Percentiles rank a stretch among this genome's conserved stretches.
Conservation (phyloP, 2,113 vertebrate species). For the Falco punctatus region DNA sequence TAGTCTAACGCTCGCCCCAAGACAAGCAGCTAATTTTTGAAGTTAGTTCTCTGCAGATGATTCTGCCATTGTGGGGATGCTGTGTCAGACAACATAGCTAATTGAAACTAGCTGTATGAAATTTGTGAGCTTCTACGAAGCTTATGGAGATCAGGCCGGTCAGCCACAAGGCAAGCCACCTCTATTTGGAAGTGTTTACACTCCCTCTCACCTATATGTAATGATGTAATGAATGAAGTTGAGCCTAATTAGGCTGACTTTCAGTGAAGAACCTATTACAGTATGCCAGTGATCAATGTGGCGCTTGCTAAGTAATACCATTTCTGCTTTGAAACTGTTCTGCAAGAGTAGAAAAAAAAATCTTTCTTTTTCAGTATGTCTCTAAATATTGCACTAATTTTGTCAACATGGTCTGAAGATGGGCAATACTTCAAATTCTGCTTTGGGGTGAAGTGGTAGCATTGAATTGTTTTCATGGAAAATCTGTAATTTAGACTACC, state of each 20-base stretch:
- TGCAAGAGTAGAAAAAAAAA: not conserved
- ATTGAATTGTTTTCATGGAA: not conserved
- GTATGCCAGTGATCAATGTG: not conserved
- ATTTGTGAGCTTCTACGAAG: not conserved
- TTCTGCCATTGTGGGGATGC: not conserved
- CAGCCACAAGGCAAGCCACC: not conserved
- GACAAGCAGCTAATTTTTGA: not conserved
- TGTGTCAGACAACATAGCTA: not conserved
- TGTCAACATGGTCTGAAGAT: not conserved
- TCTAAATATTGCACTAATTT: not conserved
- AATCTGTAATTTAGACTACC: not conserved
- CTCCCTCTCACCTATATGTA: not conserved
- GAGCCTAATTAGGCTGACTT: not conserved
- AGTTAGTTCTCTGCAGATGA: not conserved
- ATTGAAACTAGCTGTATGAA: not conserved
- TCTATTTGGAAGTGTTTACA: not conserved
- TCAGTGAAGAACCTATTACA: not conserved
- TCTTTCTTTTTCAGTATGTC: not conserved
- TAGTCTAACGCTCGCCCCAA: not conserved
- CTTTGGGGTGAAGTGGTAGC: not conserved
- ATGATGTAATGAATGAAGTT: not conserved
- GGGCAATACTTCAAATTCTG: not conserved
- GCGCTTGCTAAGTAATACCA: not conserved
- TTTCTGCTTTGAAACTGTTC: not conserved
- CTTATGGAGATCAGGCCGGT: not conserved